Base-by-base conservation (phyloP, 2,113 vertebrate species). In the Hippocampus comes region DNA sequence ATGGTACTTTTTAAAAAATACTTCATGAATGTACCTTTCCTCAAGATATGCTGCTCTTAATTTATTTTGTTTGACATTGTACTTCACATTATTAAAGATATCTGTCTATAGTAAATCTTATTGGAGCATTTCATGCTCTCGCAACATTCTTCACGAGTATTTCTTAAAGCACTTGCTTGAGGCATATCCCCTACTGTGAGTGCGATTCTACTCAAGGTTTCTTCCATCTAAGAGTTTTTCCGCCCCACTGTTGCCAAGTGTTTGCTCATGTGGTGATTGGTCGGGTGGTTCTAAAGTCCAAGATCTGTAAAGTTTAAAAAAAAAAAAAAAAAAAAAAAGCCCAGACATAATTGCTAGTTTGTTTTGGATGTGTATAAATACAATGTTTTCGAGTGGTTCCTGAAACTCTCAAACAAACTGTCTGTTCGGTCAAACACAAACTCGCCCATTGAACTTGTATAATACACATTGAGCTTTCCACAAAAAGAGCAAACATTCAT, bases 401-500 rank as follows among this genome's bases (percentile, higher is more conserved):
- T 48, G n/a, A n/a, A 66, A 61, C 59, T 38, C 59, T 23, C n/a
- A 59, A 59, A 61, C 23, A 61, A 34, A 18, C 59, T 34, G 5
- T 6, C 59, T 15, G 14, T 18, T 60, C 1, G 0, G 27, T 34
- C 59, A 34, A 66, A 46, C 12, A 8, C 23, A 15, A 48, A 14
- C n/a, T 41, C n/a, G 15, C 3, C 25, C 42, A 48, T 17, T 66
- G 12, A 43, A 1, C 64, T 66, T 48, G 41, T 23, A 65, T 42
- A 25, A n/a, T 65, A 66, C 1, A 48, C 23, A 34, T 66, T 66
- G 15, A 8, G 43, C 43, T 46, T 15, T n/a, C 64, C 23, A 73
- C 0, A 11, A 68, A 49, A 69, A 43, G 20, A 55, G 23, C 72
- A 78, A 82, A 78, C 64, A 72, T 55, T 68, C 74, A 82, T 23